Evolutionary conservation across 2,888 invertebrate species (phyloP).

Genomic region (Monopis laevigella): DNA sequence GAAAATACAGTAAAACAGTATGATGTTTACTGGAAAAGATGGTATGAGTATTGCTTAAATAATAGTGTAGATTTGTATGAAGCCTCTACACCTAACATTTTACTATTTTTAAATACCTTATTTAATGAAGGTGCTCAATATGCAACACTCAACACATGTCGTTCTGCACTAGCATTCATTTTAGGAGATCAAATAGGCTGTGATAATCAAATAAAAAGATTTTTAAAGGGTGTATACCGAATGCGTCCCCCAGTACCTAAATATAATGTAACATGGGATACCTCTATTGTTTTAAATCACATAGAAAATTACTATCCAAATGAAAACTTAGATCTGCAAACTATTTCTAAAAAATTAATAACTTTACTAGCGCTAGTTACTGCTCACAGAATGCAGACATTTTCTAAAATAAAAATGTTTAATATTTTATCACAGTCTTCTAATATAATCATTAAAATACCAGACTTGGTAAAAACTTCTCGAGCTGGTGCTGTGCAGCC

Average conservation of each 20-base stretch:
- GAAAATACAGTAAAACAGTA: conserved; percentile 15
- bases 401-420: conserved; percentile 18
- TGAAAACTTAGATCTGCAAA: conserved; percentile 12
- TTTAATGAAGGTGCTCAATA: conserved; percentile 16
- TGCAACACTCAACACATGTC: conserved; percentile 14
- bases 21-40: conserved; percentile 1
- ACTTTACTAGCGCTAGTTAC: conserved; percentile 20
- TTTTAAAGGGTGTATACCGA: conserved; percentile 17
- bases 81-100: conserved; percentile 7
- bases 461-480: conserved; percentile 15
- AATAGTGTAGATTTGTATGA: conserved; percentile 1
- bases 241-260: conserved; percentile 18
- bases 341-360: conserved; percentile 20
- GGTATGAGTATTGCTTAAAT: conserved; percentile 5
- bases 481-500: conserved; percentile 15
- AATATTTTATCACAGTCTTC: conserved; percentile 14
- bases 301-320: conserved; percentile 12
- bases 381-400: conserved; percentile 20
- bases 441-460: conserved; percentile 10
- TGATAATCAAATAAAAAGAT: conserved; percentile 14
- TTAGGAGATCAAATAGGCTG: conserved; percentile 10
- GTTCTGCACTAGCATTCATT: conserved; percentile 17
- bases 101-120: conserved; percentile 12
- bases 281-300: conserved; percentile 18
- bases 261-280: conserved; percentile 26